Evolutionary conservation across 2,888 invertebrate species (phyloP), one percentile per base, ranked within the genome.

Genomic region (Eilema depressum): DNA sequence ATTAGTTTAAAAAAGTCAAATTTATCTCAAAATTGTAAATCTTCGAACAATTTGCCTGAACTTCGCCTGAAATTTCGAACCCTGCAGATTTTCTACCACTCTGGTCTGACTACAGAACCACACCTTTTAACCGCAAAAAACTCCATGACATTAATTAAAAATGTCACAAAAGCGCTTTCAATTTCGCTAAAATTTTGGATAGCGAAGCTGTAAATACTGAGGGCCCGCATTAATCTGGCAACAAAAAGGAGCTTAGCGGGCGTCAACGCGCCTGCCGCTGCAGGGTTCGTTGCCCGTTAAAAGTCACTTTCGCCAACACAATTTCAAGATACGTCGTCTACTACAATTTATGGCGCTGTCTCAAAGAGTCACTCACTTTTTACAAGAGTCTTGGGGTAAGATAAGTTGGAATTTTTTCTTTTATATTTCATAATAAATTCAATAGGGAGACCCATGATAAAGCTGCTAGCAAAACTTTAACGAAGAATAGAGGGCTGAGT

Each of bases 191-290:
- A 77, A 70, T 68, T 75, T 69, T 56, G 33, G 63, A 63, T 53
- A 73, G 66, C 59, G 26, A n/a, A 30, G 33, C 56, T 30, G 33
- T 66, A 77, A 79, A 73, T 75, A 66, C 68, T 69, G 73, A 79
- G 74, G 77, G 75, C 73, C 77, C 83, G 82, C 83, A 84, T 87
- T 92, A 91, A 92, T 90, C 89, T 86, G 82, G 80, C 84, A 85
- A 88, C 91, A 91, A 92, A 92, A 91, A 89, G 80, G 80, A 85
- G 88, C 88, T 91, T 91, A 90, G 80, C 77, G 74, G 76, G 84
- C 88, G 89, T 92, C 92, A 91, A 86, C 90, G 86, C 82, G 74
- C 75, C 78, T 79, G 70, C 74, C 76, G 73, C 74, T 68, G 53
- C 68, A 75, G 79, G 84, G 89, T 87, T 90, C 90, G 85, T 86